Evolutionary conservation across 2,888 invertebrate genomes (phyloP).

Genomic region (Chrysomela aeneicollis): DNA sequence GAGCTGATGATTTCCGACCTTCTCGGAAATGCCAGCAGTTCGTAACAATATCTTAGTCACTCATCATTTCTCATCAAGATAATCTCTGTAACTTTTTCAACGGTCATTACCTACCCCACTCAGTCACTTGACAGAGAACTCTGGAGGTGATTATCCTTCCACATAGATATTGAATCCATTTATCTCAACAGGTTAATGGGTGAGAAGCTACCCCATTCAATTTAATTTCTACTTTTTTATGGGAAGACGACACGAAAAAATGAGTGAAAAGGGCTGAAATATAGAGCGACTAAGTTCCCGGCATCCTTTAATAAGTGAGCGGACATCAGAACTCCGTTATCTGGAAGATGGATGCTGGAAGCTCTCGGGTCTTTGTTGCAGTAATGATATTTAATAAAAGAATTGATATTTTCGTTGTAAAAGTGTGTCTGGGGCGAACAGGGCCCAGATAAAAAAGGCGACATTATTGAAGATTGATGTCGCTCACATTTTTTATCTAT

Average conservation of each 20-base stretch:
- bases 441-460: conserved; percentile 6
- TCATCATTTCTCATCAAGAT: too few relatives aligned
- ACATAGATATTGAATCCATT: background rate
- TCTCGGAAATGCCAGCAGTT: too few relatives aligned
- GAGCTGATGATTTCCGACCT: too few relatives aligned
- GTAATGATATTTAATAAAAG: conserved; percentile 54
- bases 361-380: conserved; percentile 49
- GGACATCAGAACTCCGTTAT: conserved; percentile 46
- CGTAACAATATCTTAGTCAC: too few relatives aligned
- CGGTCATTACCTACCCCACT: too few relatives aligned
- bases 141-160: too few relatives aligned
- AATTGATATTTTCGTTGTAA: conserved; percentile 49
- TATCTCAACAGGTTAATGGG: conserved; percentile 12
- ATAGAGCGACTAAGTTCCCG: conserved; percentile 26
- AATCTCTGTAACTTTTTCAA: too few relatives aligned
- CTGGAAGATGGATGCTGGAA: conserved; percentile 48
- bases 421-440: conserved; percentile 19
- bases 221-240: conserved; percentile 17
- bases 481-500: conserved; percentile 20
- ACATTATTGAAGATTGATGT: conserved; percentile 22
- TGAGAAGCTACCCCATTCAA: conserved; percentile 17
- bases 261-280: conserved; percentile 25
- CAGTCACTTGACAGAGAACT: too few relatives aligned
- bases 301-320: conserved; percentile 37
- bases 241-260: conserved; percentile 18